These are phyloP conservation scores for Drosophila borealis DNA, from an alignment of 2,888 invertebrate genomes.

Conservation along the genomic window DNA sequence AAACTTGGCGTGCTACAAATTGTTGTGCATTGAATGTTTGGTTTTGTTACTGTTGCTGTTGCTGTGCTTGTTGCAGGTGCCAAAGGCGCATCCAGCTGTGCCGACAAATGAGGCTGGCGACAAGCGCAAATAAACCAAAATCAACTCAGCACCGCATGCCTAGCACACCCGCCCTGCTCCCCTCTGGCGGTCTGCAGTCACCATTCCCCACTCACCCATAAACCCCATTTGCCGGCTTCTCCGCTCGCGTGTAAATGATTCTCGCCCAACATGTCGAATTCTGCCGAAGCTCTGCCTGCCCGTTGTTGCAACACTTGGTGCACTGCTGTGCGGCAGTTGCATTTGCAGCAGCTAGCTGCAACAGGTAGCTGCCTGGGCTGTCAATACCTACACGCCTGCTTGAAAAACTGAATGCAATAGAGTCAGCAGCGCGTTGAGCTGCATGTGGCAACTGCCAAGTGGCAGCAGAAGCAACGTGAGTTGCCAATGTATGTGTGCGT, in stretches of 20 bases:
- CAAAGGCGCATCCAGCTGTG: constrained; percentile 76
- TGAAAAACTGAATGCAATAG: constrained; percentile 47
- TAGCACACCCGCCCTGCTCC: constrained; percentile 4
- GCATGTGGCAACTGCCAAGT: constrained; percentile 56
- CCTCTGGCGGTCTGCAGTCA: background rate
- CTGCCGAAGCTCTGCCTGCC: constrained; percentile 25
- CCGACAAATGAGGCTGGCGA: constrained; percentile 78
- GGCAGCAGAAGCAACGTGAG: constrained; percentile 45
- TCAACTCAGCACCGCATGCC: constrained; percentile 64
- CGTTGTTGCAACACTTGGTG: constrained; percentile 55
- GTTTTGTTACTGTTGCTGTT: constrained; percentile 22
- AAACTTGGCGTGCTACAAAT: constrained; percentile 62
- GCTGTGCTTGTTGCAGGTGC: constrained; percentile 65
- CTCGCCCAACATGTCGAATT: constrained; percentile 70
- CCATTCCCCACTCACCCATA: constrained; percentile 1
- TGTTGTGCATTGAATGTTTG: constrained; percentile 50
- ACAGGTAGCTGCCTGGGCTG: constrained; percentile 73
- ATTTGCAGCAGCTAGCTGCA: constrained; percentile 49
- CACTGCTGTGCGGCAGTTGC: constrained; percentile 52
- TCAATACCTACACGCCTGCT: constrained; percentile 79
- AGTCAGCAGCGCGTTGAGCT: constrained; percentile 46
- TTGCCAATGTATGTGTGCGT: background rate
- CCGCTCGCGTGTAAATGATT: constrained; percentile 77
- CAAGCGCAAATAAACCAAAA: constrained; percentile 81
- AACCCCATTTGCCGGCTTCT: constrained; percentile 15